Base-by-base conservation (phyloP, 2,113 vertebrate species). In the Oryctolagus cuniculus region DNA sequence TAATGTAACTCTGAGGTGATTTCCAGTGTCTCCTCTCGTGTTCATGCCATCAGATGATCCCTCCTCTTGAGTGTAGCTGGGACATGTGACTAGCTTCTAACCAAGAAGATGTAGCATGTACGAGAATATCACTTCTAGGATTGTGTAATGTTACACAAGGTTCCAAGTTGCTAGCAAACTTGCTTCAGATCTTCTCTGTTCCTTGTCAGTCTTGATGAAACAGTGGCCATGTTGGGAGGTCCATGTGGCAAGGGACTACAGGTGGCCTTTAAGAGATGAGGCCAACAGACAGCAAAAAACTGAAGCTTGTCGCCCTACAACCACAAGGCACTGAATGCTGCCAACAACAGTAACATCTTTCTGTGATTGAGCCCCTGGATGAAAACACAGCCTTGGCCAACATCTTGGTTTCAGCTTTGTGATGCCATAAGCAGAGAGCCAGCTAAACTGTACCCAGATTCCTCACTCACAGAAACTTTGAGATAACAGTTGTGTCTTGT, bases 11-110 rank as follows among this genome's bases (percentile, higher is more conserved):
- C 34, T 31, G 53, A 55, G 51, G 15, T 38, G 69, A 7, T n/a
- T 9, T 2, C 12, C 6, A 10, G 1, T 2, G 2, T 13, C 11
- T 9, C 16, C 6, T 34, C 12, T 89, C 36, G 22, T 16, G 9
- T 36, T 66, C 51, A 67, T 49, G 9, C 79, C 15, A 34, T 75
- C 51, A 5, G 49, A 15, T 17, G 25, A 17, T 36, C 5, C 55
- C 19, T 74, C 22, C 24, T 10, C 25, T 15, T 6, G 66, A 53
- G 36, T 29, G 25, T 38, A 11, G 15, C 6, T 24, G 12, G 49
- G 21, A n/a, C 58, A n/a, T 63, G 27, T 38, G 49, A 55, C 21
- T 51, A 53, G 66, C 58, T 92, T 84, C 31, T 13, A 51, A 10
- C 27, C 36, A 38, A 6, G 0, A 16, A 55, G 73, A 31, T 36